These are phyloP conservation scores for Tribolium freemani DNA, from an alignment of 2,888 invertebrate genomes.

Conservation along the genomic window DNA sequence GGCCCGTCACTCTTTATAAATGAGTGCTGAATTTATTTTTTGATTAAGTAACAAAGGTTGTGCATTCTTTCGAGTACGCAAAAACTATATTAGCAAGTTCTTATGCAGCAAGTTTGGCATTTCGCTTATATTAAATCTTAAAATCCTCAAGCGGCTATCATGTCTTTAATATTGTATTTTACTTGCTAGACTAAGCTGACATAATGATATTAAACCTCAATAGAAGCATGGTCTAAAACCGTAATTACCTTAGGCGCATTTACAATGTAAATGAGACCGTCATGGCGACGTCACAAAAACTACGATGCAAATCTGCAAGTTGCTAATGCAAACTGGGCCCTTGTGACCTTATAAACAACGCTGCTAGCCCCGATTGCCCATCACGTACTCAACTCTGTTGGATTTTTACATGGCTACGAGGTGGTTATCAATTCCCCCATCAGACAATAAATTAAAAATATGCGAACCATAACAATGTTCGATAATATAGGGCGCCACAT, in stretches of 20 bases:
- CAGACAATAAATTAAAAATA: constrained; percentile 33
- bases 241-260: constrained; percentile 39
- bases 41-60: not conserved
- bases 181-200: constrained; percentile 31
- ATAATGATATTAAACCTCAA: constrained; percentile 40
- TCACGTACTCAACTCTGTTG: constrained; percentile 6
- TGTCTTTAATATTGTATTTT: constrained; percentile 37
- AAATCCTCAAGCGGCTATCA: constrained; percentile 19
- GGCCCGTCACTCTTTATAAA: not conserved
- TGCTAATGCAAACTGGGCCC: constrained; percentile 36
- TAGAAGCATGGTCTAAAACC: constrained; percentile 42
- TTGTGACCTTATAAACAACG: constrained; percentile 32
- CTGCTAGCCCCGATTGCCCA: constrained; percentile 8
- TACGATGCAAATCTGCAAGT: constrained; percentile 38
- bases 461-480: constrained; percentile 34
- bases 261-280: constrained; percentile 42
- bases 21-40: not conserved
- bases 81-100: constrained; percentile 34
- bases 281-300: constrained; percentile 36
- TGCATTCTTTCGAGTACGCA: constrained; percentile 15
- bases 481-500: constrained; percentile 39
- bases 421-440: constrained; percentile 25
- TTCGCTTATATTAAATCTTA: constrained; percentile 40
- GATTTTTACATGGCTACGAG: constrained; percentile 7
- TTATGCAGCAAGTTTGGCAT: constrained; percentile 26